phyloP scores from a whole-genome alignment of 2,113 vertebrate species.

The Sceloporus tristichus region DNA sequence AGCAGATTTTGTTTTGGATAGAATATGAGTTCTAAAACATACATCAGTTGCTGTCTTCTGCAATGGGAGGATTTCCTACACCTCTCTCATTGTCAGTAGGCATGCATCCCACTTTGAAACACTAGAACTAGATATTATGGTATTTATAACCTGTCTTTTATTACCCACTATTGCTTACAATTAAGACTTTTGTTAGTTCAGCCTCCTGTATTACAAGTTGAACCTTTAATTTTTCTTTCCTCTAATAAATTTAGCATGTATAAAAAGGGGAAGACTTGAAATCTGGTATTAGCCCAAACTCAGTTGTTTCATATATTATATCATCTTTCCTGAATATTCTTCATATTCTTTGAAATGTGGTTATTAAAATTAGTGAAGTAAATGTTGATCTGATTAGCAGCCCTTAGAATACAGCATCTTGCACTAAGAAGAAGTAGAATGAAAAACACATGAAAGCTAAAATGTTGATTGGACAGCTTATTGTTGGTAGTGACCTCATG shows the following conservation, averaged over 20 bases:
- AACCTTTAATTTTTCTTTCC: background rate
- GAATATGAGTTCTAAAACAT: background rate
- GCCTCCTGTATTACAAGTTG: background rate
- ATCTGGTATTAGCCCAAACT: background rate
- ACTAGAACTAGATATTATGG: background rate
- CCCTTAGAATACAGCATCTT: background rate
- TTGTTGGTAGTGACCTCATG: constrained; percentile 78
- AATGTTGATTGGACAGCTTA: constrained; percentile 74
- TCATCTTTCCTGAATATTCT: background rate
- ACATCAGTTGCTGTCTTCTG: background rate
- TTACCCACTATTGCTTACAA: background rate
- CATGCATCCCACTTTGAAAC: background rate
- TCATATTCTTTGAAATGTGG: background rate
- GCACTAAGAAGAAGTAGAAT: constrained; percentile 44
- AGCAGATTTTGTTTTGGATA: background rate
- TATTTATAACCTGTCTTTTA: background rate
- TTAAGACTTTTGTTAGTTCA: background rate
- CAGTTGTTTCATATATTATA: background rate
- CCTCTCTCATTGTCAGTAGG: no score
- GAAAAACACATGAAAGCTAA: constrained; percentile 57
- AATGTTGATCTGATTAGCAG: background rate
- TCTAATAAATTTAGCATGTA: background rate
- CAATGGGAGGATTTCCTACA: background rate
- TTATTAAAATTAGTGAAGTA: background rate
- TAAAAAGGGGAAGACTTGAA: background rate